Percentiles rank a stretch among this genome's conserved stretches.
Conservation (phyloP, 2,888 invertebrate species). For the Dicyrtoma fusca region DNA sequence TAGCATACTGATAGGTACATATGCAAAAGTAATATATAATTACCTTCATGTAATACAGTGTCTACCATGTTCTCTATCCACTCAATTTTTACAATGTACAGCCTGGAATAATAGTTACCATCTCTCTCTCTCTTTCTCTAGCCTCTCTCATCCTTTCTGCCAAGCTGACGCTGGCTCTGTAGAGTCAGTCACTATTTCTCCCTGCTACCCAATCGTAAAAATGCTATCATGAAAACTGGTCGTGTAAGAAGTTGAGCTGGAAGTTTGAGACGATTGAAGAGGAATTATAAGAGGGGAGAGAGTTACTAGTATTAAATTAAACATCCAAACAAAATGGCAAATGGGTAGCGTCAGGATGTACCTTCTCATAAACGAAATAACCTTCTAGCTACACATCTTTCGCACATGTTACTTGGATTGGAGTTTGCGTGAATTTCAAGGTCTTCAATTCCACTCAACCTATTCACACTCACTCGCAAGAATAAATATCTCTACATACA, state of each 20-base stretch:
- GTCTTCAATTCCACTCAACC: constrained; percentile 29
- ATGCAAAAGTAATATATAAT: not conserved
- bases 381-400: constrained; percentile 12
- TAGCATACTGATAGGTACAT: not conserved
- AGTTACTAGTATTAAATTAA: too few relatives aligned
- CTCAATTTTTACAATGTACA: not conserved
- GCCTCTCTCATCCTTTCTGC: too few relatives aligned
- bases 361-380: not conserved
- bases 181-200: too few relatives aligned
- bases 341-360: too few relatives aligned
- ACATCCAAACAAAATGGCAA: not conserved
- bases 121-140: not conserved
- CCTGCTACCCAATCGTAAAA: too few relatives aligned
- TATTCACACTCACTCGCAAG: constrained; percentile 14
- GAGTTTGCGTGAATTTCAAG: constrained; percentile 32
- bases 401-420: constrained; percentile 17
- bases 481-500: not conserved
- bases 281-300: not conserved
- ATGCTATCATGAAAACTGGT: not conserved
- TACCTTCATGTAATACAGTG: not conserved
- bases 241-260: not conserved
- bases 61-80: too few relatives aligned
- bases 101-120: not conserved
- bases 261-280: not conserved
- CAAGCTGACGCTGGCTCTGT: too few relatives aligned